These are phyloP conservation scores for Seriola aureovittata DNA, from an alignment of 2,113 vertebrate species.

Conservation along the genomic window DNA sequence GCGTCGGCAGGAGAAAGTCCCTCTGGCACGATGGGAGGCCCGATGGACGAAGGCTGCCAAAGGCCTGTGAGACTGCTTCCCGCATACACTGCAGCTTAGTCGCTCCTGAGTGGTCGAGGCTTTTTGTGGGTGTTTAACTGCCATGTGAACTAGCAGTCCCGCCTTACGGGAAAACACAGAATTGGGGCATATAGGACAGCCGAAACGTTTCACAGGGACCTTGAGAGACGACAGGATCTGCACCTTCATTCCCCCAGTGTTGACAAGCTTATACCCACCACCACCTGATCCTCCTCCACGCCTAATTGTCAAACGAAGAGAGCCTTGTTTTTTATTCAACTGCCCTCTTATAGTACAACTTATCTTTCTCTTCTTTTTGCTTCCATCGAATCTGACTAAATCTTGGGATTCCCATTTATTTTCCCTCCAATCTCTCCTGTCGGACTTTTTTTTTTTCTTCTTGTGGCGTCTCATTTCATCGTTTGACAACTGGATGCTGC, in stretches of 20 bases:
- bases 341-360: conserved; percentile 75
- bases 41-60: conserved; percentile 90
- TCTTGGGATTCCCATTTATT: conserved; percentile 74
- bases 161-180: conserved; percentile 84
- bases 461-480: conserved; percentile 79
- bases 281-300: conserved; percentile 77
- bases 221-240: conserved; percentile 83
- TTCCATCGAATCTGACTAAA: conserved; percentile 75
- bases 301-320: conserved; percentile 82
- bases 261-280: conserved; percentile 82
- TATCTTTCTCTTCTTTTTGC: conserved; percentile 76
- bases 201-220: conserved; percentile 84
- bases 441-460: conserved; percentile 87
- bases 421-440: conserved; percentile 75
- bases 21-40: conserved; percentile 83
- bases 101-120: conserved; percentile 85
- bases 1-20: conserved; percentile 84
- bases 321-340: conserved; percentile 79
- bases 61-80: conserved; percentile 91
- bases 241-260: conserved; percentile 81
- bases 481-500: conserved; percentile 76
- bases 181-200: conserved; percentile 84
- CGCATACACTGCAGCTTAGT: conserved; percentile 91
- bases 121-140: conserved; percentile 84
- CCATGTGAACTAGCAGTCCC: conserved; percentile 85